Conservation (phyloP, 1,140 invertebrate genomes). For the Gonatopus flavifemur region DNA sequence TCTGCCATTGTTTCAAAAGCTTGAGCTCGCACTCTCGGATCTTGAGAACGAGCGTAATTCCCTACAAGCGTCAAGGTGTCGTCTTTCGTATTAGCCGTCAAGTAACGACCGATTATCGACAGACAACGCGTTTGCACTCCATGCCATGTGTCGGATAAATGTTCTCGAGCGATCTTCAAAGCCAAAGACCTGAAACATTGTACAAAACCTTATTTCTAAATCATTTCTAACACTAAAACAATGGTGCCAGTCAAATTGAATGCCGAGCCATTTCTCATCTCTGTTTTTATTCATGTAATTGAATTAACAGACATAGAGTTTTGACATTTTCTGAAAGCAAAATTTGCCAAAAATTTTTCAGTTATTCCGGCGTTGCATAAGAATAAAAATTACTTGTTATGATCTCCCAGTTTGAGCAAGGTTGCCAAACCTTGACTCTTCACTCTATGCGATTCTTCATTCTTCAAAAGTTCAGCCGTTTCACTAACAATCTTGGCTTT, state of each 20-base stretch:
- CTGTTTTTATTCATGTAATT: too few relatives aligned
- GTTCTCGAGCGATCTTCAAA: conserved; percentile 48
- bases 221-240: too few relatives aligned
- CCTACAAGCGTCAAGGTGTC: conserved; percentile 68
- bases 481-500: conserved; percentile 70
- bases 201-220: too few relatives aligned
- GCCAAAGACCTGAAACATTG: conserved; percentile 38
- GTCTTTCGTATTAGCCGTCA: conserved; percentile 41
- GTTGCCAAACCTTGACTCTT: conserved; percentile 74
- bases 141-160: conserved; percentile 55
- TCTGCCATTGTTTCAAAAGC: conserved; percentile 84
- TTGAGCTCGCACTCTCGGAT: conserved; percentile 85
- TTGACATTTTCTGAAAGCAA: background rate
- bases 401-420: conserved; percentile 65
- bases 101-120: conserved; percentile 52
- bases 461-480: conserved; percentile 71
- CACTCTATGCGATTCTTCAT: conserved; percentile 82
- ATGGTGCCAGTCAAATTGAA: too few relatives aligned
- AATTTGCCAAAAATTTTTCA: background rate
- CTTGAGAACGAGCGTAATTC: conserved; percentile 83
- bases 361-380: conserved; percentile 7
- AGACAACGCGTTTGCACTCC: conserved; percentile 54
- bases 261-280: too few relatives aligned
- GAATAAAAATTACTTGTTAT: conserved; percentile 42
- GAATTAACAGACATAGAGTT: too few relatives aligned